Conservation (phyloP, 2,113 vertebrate species). For the Malurus alboscapulatus region DNA sequence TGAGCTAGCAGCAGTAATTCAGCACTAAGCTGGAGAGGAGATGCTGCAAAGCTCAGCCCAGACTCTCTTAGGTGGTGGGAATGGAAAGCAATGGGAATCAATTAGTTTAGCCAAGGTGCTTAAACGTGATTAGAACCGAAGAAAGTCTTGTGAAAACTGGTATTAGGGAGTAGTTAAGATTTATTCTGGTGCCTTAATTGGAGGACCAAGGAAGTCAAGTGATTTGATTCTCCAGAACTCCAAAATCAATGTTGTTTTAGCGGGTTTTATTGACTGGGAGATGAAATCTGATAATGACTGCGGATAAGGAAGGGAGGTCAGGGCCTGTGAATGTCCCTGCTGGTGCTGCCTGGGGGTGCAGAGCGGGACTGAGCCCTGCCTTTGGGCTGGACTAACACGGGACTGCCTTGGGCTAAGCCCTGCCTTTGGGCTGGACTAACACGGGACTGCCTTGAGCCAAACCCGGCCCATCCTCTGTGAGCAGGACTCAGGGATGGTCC, state of each 20-base stretch:
- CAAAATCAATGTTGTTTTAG: conserved; percentile 43
- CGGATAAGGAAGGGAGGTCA: background rate
- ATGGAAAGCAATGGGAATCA: background rate
- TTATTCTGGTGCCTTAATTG: conserved; percentile 25
- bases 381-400: too few species aligned
- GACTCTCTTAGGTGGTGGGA: background rate
- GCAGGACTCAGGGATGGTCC: too few species aligned
- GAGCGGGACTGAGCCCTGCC: too few species aligned
- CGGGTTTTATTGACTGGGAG: conserved; percentile 26
- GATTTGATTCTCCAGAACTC: conserved; percentile 29
- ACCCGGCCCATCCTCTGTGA: too few species aligned
- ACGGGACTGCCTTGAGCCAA: too few species aligned
- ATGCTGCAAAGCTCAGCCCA: background rate
- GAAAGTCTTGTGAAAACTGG: background rate
- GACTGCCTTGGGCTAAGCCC: too few species aligned
- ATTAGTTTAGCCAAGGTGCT: conserved; percentile 11
- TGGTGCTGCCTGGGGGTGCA: too few species aligned
- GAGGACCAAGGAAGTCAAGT: conserved; percentile 17
- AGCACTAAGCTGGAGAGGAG: background rate
- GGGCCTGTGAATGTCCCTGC: background rate
- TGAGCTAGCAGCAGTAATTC: conserved; percentile 21
- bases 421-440: too few species aligned
- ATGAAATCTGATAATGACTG: conserved; percentile 41
- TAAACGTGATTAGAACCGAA: background rate
- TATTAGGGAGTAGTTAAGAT: conserved; percentile 5